Evolutionary conservation across 2,888 invertebrate genomes (phyloP), one percentile per base, ranked within the genome.

Genomic region (Synanthedon vespiformis): DNA sequence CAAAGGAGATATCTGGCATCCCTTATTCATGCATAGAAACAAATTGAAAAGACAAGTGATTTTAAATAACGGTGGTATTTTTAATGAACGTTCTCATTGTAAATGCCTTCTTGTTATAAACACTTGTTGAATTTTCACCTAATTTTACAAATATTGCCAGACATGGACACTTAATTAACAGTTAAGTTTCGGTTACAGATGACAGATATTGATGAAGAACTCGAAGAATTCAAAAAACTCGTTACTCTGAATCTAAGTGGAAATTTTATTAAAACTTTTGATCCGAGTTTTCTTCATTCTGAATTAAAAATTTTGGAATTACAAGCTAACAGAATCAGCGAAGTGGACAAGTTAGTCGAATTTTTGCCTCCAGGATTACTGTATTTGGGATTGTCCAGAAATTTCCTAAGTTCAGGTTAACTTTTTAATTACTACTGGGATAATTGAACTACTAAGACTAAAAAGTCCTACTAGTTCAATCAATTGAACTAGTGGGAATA

Each of bases 341-440:
- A 68, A 57, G 51, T 89, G 13, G 63, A 66, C 6, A 56, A 57
- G 10, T 74, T 89, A 53, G 67, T 66, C 1, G 67, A 75, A 51
- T 51, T 56, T 56, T 71, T 74, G 56, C 89, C 90, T 0, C 54
- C 57, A 49, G 65, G 71, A 49, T 62, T 90, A 50, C 55, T 81
- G 3, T 88, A 89, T 60, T 67, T 90, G 51, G 90, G 90, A 44
- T 70, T 90, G 18, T 79, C 84, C 1, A 76, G 82, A 56, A 90
- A 90, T 66, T 67, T 81, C 47, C 55, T 86, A n/a, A 66, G 56
- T 40, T 63, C 68, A 48, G 80, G 83, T 82, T 68, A 60, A 55
- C 34, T 34, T 34, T 34, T 34, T 34, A 2, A 34, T 34, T 34
- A 34, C 34, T 34, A 10, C 34, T 18, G 18, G 3, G 18, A 18